Conservation (phyloP, 2,888 invertebrate species). For the Zhuqinia jingwanae region DNA sequence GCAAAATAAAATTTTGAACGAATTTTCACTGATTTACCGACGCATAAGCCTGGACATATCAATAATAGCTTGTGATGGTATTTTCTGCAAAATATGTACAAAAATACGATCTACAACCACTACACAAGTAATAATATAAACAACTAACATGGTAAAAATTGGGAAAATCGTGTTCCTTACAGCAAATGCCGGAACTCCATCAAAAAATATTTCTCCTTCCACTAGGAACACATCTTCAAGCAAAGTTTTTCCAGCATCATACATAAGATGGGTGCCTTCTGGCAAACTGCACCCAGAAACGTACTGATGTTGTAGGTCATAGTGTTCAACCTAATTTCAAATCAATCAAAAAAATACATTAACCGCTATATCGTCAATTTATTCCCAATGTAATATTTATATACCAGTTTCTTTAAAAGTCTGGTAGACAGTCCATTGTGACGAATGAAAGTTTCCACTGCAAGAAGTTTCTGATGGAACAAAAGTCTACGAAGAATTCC, state of each 20-base stretch:
- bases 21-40: constrained; percentile 8
- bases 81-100: constrained; percentile 75
- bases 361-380: no score
- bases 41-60: constrained; percentile 63
- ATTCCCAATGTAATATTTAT: background rate
- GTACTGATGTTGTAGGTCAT: constrained; percentile 68
- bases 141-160: background rate
- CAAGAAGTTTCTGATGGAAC: constrained; percentile 72
- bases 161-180: constrained; percentile 28
- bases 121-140: background rate
- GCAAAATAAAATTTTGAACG: no score
- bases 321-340: constrained; percentile 59
- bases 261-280: constrained; percentile 64
- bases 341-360: background rate
- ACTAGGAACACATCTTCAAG: constrained; percentile 66
- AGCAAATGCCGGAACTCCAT: constrained; percentile 69
- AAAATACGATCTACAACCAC: no score
- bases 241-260: constrained; percentile 53
- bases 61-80: constrained; percentile 73
- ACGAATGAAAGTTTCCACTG: constrained; percentile 66
- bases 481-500: constrained; percentile 54
- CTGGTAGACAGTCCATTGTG: constrained; percentile 63
- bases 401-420: constrained; percentile 58
- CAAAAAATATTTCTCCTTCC: constrained; percentile 68
- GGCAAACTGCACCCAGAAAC: constrained; percentile 61